Conservation (phyloP, 2,888 invertebrate genomes). For the Lingula anatina region DNA sequence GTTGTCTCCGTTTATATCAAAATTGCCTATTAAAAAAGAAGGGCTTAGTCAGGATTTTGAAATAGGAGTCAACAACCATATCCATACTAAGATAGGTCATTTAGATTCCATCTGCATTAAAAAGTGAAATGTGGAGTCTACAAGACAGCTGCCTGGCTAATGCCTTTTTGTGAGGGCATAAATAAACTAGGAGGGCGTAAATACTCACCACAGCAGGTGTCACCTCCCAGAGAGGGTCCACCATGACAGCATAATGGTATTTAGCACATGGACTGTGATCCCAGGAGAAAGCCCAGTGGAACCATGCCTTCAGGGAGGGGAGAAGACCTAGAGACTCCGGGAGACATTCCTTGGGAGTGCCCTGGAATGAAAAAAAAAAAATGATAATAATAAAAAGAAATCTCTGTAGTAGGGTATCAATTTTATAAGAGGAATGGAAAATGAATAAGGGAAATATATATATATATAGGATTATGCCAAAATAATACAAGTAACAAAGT, state of each 20-base stretch:
- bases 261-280: constrained; percentile 28
- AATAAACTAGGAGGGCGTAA: background rate
- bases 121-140: too few relatives aligned
- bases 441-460: too few relatives aligned
- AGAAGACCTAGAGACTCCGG: constrained; percentile 21
- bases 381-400: background rate
- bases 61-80: too few relatives aligned
- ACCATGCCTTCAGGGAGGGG: constrained; percentile 22
- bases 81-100: too few relatives aligned
- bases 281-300: constrained; percentile 33
- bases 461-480: too few relatives aligned
- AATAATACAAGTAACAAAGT: too few relatives aligned
- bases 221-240: constrained; percentile 43
- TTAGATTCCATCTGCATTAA: too few relatives aligned
- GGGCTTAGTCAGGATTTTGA: too few relatives aligned
- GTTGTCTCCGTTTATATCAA: too few relatives aligned
- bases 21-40: too few relatives aligned
- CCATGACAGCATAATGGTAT: constrained; percentile 34
- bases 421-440: background rate
- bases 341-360: constrained; percentile 29
- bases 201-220: constrained; percentile 36
- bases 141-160: too few relatives aligned
- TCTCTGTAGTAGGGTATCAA: background rate
- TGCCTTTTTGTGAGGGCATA: background rate
- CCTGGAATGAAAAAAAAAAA: constrained; percentile 18